phyloP scores from a whole-genome alignment of 92 coral and sea anemone species.

The Paragorgia papillata region DNA sequence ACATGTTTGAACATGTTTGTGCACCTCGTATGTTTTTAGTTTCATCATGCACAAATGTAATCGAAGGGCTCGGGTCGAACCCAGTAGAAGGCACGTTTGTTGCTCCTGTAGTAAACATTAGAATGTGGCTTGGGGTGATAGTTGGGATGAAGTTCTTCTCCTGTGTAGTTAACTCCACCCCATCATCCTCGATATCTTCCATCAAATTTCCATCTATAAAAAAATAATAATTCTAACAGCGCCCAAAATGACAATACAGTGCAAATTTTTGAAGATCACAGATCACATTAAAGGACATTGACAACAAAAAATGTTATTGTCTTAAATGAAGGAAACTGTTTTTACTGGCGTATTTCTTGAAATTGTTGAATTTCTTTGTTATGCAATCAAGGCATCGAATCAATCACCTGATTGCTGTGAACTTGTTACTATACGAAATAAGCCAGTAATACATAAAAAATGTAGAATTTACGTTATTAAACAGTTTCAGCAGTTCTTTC shows the following conservation, averaged over 20 bases:
- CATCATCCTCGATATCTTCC: slow-evolving; percentile 56
- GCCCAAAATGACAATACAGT: slow-evolving; percentile 15
- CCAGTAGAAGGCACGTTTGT: slow-evolving; percentile 55
- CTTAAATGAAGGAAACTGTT: too few relatives aligned
- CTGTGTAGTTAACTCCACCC: slow-evolving; percentile 55
- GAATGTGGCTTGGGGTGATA: slow-evolving; percentile 51
- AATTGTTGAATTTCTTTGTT: too few relatives aligned
- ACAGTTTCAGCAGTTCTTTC: slow-evolving; percentile 1
- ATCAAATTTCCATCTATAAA: slow-evolving; percentile 60
- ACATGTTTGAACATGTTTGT: slow-evolving; percentile 58
- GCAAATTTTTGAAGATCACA: neutral
- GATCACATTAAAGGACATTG: too few relatives aligned
- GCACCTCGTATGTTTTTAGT: slow-evolving; percentile 59
- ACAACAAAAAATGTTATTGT: too few relatives aligned
- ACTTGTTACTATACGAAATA: too few relatives aligned
- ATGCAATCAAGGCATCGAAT: too few relatives aligned
- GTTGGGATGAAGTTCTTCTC: slow-evolving; percentile 54
- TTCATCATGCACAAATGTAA: too few relatives aligned
- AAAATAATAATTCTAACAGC: slow-evolving; percentile 7
- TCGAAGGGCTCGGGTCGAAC: slow-evolving; percentile 57
- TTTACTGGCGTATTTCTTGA: too few relatives aligned
- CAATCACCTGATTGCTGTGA: too few relatives aligned
- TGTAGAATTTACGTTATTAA: neutral
- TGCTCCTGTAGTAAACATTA: slow-evolving; percentile 64
- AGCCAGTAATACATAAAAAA: neutral